phyloP scores from a whole-genome alignment of 2,888 invertebrate species.

The Diarsia brunnea region DNA sequence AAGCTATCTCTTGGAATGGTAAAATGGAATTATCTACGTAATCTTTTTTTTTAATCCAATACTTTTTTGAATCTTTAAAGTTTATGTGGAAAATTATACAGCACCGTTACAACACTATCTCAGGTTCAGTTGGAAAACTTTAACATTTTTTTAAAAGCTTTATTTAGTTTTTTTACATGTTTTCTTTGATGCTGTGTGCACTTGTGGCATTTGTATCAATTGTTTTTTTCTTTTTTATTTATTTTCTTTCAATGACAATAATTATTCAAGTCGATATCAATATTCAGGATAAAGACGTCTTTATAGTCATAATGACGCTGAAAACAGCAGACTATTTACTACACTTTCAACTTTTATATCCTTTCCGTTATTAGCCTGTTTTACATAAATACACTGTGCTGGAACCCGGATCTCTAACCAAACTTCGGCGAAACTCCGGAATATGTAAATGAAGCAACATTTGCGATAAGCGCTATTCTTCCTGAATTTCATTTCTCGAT shows the following conservation, averaged over 20 bases:
- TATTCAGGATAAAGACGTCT: not conserved
- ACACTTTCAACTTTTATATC: not conserved
- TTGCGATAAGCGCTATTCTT: slow-evolving; percentile 39
- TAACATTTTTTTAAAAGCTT: no score
- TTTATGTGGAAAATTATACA: not conserved
- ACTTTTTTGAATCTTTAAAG: no score
- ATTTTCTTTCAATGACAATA: no score
- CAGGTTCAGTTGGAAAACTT: no score
- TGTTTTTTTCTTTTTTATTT: no score
- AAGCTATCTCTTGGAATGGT: not conserved
- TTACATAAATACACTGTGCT: slow-evolving; percentile 30
- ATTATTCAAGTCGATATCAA: not conserved
- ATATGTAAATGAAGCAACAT: slow-evolving; percentile 47
- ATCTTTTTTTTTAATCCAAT: no score
- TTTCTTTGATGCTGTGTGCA: no score
- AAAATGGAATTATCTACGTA: slow-evolving; percentile 13
- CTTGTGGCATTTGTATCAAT: no score
- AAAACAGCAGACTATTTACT: not conserved
- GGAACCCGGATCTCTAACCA: not conserved
- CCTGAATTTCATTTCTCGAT: slow-evolving; percentile 22
- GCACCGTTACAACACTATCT: no score
- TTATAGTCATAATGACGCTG: not conserved
- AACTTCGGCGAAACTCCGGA: slow-evolving; percentile 28
- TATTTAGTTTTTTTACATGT: no score
- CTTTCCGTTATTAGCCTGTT: slow-evolving; percentile 6